Conservation (phyloP, 2,797 vertebrate species). For the Cossypha heuglini region DNA sequence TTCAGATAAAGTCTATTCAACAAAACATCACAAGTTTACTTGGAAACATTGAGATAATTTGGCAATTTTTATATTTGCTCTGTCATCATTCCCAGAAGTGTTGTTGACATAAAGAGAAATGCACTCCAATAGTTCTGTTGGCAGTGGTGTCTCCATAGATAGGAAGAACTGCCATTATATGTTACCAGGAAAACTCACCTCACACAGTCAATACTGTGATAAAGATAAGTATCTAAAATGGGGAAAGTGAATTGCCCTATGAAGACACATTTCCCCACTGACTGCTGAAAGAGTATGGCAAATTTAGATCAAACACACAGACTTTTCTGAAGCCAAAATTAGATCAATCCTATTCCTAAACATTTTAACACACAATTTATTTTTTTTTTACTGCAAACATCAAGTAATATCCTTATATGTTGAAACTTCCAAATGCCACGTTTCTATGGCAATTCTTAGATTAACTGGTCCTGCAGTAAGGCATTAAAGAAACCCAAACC, state of each 20-base stretch:
- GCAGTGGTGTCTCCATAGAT: not conserved
- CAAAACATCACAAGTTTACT: not conserved
- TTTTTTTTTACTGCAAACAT: not conserved
- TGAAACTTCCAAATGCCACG: not conserved
- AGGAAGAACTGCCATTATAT: not conserved
- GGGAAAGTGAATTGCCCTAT: not conserved
- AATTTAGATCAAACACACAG: not conserved
- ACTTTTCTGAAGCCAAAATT: not conserved
- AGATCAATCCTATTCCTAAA: not conserved
- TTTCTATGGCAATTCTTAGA: conserved; percentile 18
- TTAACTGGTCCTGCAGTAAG: not conserved
- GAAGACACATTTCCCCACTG: not conserved
- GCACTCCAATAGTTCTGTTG: not conserved
- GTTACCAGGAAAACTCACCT: not conserved
- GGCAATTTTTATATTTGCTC: not conserved
- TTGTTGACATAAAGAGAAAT: not conserved
- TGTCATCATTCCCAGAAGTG: not conserved
- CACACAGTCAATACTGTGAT: not conserved
- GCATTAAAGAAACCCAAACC: not conserved
- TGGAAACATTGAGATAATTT: not conserved
- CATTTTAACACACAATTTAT: not conserved
- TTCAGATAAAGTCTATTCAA: not conserved
- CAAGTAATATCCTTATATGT: not conserved
- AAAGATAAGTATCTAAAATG: not conserved
- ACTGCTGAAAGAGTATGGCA: not conserved